Evolutionary conservation across 2,888 invertebrate species (phyloP).

Genomic region (Beris morrisii): DNA sequence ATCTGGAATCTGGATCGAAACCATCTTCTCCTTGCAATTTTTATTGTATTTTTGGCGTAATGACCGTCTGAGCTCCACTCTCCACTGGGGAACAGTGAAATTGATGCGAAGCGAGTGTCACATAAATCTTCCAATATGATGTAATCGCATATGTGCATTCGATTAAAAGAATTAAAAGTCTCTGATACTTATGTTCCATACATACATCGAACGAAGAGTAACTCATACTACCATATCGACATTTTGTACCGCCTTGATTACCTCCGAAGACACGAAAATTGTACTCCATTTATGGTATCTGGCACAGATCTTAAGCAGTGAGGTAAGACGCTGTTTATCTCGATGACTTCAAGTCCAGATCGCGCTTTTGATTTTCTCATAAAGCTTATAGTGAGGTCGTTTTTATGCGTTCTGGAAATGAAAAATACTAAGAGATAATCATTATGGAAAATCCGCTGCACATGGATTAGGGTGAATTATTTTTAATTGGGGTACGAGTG

Average conservation of each 20-base stretch:
- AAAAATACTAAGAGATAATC: too few species aligned
- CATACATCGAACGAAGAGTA: neutral
- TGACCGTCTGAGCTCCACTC: too few species aligned
- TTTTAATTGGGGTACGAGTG: too few species aligned
- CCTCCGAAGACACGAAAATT: slow-evolving; percentile 15
- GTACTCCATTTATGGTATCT: slow-evolving; percentile 14
- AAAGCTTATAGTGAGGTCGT: neutral
- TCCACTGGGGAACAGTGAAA: too few species aligned
- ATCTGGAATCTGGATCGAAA: too few species aligned
- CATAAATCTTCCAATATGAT: slow-evolving; percentile 1
- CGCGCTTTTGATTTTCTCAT: neutral
- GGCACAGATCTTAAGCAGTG: slow-evolving; percentile 13
- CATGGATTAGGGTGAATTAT: too few species aligned
- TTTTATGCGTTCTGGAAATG: too few species aligned
- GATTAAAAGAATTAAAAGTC: neutral
- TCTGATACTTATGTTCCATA: neutral
- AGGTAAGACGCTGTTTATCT: slow-evolving; percentile 13
- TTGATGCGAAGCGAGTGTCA: too few species aligned
- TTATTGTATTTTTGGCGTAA: too few species aligned
- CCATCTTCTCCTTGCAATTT: too few species aligned
- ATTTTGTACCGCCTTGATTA: neutral
- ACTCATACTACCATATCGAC: neutral
- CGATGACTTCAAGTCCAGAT: slow-evolving; percentile 1
- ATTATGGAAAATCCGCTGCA: too few species aligned
- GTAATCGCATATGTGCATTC: neutral